phyloP scores from a whole-genome alignment of 2,113 vertebrate species.

The Gorilla gorilla region DNA sequence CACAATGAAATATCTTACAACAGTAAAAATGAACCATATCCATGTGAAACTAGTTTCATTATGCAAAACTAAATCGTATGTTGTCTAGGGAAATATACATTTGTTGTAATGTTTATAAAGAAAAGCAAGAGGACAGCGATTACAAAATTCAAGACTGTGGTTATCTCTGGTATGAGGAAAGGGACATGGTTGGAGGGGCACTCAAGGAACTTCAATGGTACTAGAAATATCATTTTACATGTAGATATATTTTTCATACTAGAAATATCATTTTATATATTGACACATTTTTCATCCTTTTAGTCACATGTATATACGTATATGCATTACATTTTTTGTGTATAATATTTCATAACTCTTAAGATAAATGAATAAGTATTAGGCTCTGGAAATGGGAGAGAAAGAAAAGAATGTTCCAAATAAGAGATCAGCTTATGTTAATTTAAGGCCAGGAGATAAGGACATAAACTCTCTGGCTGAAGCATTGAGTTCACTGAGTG shows the following conservation, averaged over 20 bases:
- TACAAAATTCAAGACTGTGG: background rate
- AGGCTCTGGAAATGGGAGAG: background rate
- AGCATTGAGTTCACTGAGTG: background rate
- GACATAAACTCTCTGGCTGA: background rate
- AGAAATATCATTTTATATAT: background rate
- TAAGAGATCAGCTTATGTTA: background rate
- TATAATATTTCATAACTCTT: background rate
- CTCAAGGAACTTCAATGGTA: background rate
- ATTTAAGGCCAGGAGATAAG: background rate
- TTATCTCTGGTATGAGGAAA: background rate
- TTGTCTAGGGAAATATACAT: background rate
- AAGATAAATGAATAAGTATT: background rate
- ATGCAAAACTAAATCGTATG: background rate
- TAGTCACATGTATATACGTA: background rate
- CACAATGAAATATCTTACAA: background rate
- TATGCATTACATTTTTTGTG: background rate
- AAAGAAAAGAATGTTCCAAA: background rate
- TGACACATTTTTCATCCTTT: background rate
- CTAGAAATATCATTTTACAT: background rate
- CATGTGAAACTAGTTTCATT: background rate
- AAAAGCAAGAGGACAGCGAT: background rate
- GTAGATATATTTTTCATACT: background rate
- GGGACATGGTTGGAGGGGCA: background rate
- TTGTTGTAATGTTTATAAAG: background rate
- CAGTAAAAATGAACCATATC: background rate